Conservation (phyloP, 2,113 vertebrate genomes). For the Anhinga anhinga region DNA sequence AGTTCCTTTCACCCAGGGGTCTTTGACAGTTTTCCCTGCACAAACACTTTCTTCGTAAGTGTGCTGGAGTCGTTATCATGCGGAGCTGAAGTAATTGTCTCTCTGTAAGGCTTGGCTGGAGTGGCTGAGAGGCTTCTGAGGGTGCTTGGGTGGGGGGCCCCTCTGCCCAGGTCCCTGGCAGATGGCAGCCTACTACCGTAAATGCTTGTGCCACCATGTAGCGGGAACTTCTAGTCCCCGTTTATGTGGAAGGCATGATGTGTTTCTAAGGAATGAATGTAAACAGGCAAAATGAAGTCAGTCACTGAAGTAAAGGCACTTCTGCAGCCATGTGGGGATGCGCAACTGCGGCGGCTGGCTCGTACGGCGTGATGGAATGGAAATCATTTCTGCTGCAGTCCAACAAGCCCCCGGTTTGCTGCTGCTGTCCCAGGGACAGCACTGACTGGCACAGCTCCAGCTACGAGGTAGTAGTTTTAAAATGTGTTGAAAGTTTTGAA, state of each 20-base stretch:
- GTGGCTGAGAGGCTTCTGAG: not conserved
- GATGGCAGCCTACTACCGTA: not conserved
- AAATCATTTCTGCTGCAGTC: not conserved
- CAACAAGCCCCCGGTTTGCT: not conserved
- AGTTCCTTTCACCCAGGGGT: not conserved
- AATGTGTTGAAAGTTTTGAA: not conserved
- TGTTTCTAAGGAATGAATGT: not conserved
- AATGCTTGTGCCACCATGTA: accelerated
- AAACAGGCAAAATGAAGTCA: not conserved
- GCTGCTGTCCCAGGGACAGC: accelerated
- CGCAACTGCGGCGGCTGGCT: not conserved
- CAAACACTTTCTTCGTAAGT: accelerated
- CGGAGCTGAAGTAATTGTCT: accelerated
- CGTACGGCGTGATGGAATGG: accelerated
- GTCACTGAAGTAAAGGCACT: accelerated
- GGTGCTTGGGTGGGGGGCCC: not conserved
- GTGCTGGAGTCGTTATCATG: accelerated
- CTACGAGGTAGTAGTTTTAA: not conserved
- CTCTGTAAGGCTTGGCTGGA: not conserved
- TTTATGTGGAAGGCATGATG: not conserved
- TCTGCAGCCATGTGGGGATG: not conserved
- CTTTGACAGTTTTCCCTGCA: not conserved
- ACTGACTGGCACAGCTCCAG: not conserved
- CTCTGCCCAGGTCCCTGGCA: not conserved
- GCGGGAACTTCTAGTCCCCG: not conserved